phyloP scores from a whole-genome alignment of 2,888 invertebrate species.

The Serripes groenlandicus region DNA sequence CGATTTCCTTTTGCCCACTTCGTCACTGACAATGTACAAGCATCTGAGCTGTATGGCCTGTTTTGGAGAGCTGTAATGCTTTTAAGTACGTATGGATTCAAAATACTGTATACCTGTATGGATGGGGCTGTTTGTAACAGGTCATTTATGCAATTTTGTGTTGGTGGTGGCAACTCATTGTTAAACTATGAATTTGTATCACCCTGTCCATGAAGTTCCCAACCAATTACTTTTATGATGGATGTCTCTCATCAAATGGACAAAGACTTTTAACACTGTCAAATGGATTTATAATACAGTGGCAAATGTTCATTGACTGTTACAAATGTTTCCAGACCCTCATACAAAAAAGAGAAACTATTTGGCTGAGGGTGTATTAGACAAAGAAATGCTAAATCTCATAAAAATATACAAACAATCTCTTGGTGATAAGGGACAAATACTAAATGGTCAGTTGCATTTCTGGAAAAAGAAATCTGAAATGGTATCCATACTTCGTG shows the following conservation, averaged over 20 bases:
- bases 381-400: no score
- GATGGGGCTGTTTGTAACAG: slow-evolving; percentile 61
- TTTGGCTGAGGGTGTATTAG: no score
- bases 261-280: slow-evolving; percentile 26
- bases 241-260: slow-evolving; percentile 58
- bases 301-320: slow-evolving; percentile 30
- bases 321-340: no score
- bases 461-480: no score
- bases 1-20: slow-evolving; percentile 59
- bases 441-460: no score
- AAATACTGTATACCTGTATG: slow-evolving; percentile 56
- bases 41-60: slow-evolving; percentile 42
- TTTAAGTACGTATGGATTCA: slow-evolving; percentile 39
- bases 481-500: no score
- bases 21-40: slow-evolving; percentile 31
- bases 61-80: slow-evolving; percentile 50
- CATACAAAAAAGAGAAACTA: no score
- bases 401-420: no score
- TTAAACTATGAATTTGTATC: slow-evolving; percentile 14
- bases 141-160: slow-evolving; percentile 21
- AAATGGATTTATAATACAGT: slow-evolving; percentile 19
- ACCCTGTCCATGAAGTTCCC: slow-evolving; percentile 27
- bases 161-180: no score
- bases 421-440: no score
- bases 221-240: slow-evolving; percentile 44